Base-by-base conservation (phyloP, 2,797 vertebrate species). In the Toxotes lorentzi region DNA sequence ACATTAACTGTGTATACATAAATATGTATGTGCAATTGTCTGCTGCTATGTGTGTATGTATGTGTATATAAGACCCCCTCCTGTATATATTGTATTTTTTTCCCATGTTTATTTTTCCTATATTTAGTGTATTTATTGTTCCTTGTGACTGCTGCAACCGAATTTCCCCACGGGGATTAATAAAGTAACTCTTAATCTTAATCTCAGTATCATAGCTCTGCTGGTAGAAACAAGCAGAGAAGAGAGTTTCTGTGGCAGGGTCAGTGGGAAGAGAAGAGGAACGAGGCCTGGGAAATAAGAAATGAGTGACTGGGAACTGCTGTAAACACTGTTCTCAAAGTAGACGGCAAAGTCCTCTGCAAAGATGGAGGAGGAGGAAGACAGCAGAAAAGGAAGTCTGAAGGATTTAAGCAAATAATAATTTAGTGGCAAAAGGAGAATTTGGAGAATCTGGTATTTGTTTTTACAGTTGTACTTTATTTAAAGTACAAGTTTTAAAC, bases 271-370 rank as follows among this genome's bases (percentile, higher is more conserved):
- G 6, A 32, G 23, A 53, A 35, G 47, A 7, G 35, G 48, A 62
- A 57, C 23, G 56, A 83, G n/a, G 65, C 70, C 79, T 77, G 70
- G 67, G 82, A 89, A 86, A 76, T 69, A 6, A 54, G 16, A 69
- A 41, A 41, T 72, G 27, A 78, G 21, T 14, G 4, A 71, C 38
- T 85, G 69, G 69, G 64, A 83, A 79, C 81, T 40, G 16, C 7
- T 21, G 38, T 50, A 5, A 1, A 73, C 68, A 79, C 70, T 76
- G 16, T 70, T 84, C 71, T 75, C 35, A 68, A 73, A 72, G 63
- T 30, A 11, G 47, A 47, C 30, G 54, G 65, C 48, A 53, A 66
- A 82, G 23, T 66, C 34, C 23, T 74, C 57, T 34, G 59, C 19
- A 21, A 32, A 23, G 57, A 66, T 9, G 12, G 41, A 72, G 0